Conservation (phyloP, 1,140 invertebrate genomes). For the Drosophila mayri region DNA sequence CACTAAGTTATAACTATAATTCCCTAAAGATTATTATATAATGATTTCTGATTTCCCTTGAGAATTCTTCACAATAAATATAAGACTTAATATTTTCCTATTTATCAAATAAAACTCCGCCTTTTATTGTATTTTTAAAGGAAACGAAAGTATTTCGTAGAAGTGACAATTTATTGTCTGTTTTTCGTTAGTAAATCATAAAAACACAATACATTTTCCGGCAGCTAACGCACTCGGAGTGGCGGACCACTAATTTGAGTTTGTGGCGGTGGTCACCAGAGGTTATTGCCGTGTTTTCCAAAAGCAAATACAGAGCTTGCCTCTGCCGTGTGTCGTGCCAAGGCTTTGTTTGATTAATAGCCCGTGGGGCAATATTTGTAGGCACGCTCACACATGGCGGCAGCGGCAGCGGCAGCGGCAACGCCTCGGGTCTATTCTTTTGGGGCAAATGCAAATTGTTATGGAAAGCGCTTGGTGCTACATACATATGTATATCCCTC, state of each 20-base stretch:
- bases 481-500: neutral
- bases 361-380: slow-evolving; percentile 53
- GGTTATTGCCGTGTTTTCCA: slow-evolving; percentile 43
- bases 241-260: slow-evolving; percentile 31
- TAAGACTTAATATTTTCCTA: neutral
- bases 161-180: neutral
- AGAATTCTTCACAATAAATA: neutral
- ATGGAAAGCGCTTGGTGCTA: slow-evolving; percentile 4
- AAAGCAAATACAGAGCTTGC: slow-evolving; percentile 28
- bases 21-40: neutral
- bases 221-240: slow-evolving; percentile 4
- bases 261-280: slow-evolving; percentile 35
- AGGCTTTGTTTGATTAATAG: slow-evolving; percentile 54
- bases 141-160: neutral
- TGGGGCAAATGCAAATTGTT: slow-evolving; percentile 44
- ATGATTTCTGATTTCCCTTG: too few relatives aligned
- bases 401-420: slow-evolving; percentile 8
- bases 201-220: slow-evolving; percentile 13
- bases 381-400: slow-evolving; percentile 30
- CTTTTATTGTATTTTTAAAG: neutral
- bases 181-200: slow-evolving; percentile 6
- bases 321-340: slow-evolving; percentile 6
- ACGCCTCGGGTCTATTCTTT: slow-evolving; percentile 29
- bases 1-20: too few relatives aligned
- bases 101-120: neutral